Conservation (phyloP, 2,113 vertebrate species). For the Epinephelus lanceolatus region DNA sequence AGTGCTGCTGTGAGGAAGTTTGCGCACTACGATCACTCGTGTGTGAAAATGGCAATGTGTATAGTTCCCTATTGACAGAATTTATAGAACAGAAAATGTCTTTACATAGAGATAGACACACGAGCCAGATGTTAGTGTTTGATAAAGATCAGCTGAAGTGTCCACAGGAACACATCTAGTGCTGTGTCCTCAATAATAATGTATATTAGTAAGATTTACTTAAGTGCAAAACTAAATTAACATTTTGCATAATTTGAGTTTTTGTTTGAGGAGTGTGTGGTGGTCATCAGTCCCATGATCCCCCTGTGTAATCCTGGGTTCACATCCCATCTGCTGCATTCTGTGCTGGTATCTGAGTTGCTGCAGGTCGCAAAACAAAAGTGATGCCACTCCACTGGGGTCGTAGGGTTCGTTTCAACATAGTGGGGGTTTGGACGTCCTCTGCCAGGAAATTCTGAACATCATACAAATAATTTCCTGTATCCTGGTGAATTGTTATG, state of each 20-base stretch:
- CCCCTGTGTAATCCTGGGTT: constrained; percentile 35
- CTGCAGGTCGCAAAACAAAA: neutral
- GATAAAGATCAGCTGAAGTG: neutral
- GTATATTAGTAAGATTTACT: constrained; percentile 1
- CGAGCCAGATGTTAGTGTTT: neutral
- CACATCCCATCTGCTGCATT: constrained; percentile 49
- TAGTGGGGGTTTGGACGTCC: too few species aligned
- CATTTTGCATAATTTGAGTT: neutral
- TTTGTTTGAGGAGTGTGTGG: neutral
- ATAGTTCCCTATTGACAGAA: neutral
- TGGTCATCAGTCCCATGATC: neutral
- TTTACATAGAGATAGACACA: neutral
- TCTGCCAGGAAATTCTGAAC: too few species aligned
- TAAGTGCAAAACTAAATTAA: neutral
- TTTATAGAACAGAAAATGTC: neutral
- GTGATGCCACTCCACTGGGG: neutral
- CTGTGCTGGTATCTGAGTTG: constrained; percentile 8
- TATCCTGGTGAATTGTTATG: too few species aligned
- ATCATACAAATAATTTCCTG: too few species aligned
- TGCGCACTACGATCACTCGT: neutral
- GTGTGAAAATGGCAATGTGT: neutral
- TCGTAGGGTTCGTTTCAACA: too few species aligned
- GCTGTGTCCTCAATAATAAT: neutral
- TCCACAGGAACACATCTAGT: neutral
- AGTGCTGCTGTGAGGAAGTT: neutral